Percentiles rank a stretch among this genome's conserved stretches.
These are phyloP conservation scores for Achroia grisella DNA, from an alignment of 1,140 invertebrate species.

Conservation along the genomic window DNA sequence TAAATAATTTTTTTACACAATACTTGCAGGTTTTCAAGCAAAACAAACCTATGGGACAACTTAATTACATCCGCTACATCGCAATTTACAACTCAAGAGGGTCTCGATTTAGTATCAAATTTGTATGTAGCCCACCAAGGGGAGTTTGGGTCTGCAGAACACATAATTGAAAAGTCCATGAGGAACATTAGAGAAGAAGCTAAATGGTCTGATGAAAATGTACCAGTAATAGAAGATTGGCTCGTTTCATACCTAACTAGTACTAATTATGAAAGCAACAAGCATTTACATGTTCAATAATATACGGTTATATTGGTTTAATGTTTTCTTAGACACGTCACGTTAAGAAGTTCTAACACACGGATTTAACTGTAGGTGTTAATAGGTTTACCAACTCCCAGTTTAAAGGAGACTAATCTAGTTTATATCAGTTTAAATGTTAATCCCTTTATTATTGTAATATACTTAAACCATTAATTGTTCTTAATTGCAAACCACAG, in stretches of 20 bases:
- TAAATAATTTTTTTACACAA: too few relatives aligned
- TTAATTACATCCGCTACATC: constrained; percentile 81
- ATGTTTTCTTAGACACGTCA: too few relatives aligned
- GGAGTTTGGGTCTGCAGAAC: constrained; percentile 79
- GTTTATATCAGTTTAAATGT: too few relatives aligned
- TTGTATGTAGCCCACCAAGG: constrained; percentile 75
- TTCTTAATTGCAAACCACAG: too few relatives aligned
- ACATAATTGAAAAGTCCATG: constrained; percentile 79
- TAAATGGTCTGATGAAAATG: constrained; percentile 80
- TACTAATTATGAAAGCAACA: constrained; percentile 23
- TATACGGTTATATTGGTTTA: too few relatives aligned
- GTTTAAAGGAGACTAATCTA: too few relatives aligned
- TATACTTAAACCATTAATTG: too few relatives aligned
- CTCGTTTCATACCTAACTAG: constrained; percentile 72
- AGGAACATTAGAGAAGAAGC: constrained; percentile 80
- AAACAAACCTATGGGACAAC: constrained; percentile 81
- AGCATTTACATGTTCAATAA: too few relatives aligned
- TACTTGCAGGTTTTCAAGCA: constrained; percentile 75
- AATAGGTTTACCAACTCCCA: too few relatives aligned
- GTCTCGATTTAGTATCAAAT: constrained; percentile 78
- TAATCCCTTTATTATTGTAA: too few relatives aligned
- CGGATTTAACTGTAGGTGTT: too few relatives aligned
- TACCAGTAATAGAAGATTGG: constrained; percentile 81
- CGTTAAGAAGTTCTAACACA: too few relatives aligned
- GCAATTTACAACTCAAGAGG: constrained; percentile 81